These are phyloP conservation scores for Natrix natrix DNA, from an alignment of 2,797 vertebrate species.

Conservation along the genomic window DNA sequence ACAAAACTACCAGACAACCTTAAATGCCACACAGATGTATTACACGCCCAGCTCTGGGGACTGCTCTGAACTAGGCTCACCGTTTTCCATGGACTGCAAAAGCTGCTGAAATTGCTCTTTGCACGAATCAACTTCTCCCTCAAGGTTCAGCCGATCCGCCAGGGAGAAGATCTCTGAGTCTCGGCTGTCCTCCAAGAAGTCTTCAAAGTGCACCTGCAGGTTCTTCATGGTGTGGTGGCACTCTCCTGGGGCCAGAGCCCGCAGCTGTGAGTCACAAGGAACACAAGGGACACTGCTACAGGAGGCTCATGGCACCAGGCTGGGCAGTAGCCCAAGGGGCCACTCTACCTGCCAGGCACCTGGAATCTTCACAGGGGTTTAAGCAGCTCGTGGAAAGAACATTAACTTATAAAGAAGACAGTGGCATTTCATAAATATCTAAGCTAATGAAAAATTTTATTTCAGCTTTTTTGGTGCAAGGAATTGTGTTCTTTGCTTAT, in stretches of 20 bases:
- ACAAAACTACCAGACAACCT: neutral
- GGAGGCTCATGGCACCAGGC: neutral
- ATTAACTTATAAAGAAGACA: neutral
- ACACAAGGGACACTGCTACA: neutral
- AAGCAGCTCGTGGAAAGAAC: neutral
- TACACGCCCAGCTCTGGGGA: neutral
- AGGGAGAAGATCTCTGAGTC: slow-evolving; percentile 87
- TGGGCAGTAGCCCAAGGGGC: neutral
- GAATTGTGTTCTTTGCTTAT: neutral
- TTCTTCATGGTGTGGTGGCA: slow-evolving; percentile 83
- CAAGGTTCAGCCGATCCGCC: slow-evolving; percentile 80
- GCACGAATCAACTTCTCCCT: slow-evolving; percentile 83
- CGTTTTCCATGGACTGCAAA: slow-evolving; percentile 87
- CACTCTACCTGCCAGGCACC: neutral
- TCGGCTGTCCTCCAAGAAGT: slow-evolving; percentile 90
- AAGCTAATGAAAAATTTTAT: neutral
- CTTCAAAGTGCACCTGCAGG: slow-evolving; percentile 84
- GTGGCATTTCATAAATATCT: neutral
- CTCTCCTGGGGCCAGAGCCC: slow-evolving; percentile 78
- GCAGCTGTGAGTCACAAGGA: slow-evolving; percentile 73
- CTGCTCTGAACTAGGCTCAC: slow-evolving; percentile 67
- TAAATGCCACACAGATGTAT: neutral
- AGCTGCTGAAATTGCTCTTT: slow-evolving; percentile 84
- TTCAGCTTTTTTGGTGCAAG: neutral
- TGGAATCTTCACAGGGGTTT: neutral